Evolutionary conservation across 2,797 vertebrate genomes (phyloP), one percentile per base, ranked within the genome.

Genomic region (Rhinatrema bivittatum): DNA sequence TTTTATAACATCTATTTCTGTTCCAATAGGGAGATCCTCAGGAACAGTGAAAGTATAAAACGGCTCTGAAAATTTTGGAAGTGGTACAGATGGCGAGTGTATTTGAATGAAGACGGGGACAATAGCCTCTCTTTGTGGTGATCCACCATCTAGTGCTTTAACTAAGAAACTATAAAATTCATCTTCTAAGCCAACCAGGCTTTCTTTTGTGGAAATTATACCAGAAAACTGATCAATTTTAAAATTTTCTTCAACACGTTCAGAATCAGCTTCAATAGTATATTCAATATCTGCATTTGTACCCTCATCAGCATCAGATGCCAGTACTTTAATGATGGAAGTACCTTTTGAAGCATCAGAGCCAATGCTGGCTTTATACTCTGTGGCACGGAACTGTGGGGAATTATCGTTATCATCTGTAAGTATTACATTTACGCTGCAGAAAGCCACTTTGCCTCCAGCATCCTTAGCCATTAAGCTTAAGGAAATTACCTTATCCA

Each of bases 381-480:
- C 88, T 3, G 76, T 74, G 36, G 91, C 91, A 56, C 90, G 87
- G 57, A 99, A 99, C n/a, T 94, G 90, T 10, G 96, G 96, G n/a
- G 84, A 73, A 6, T 99, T 99, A 56, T 99, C 96, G 39, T 99
- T 99, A 65, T 90, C 82, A 42, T 99, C 96, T 6, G 94, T 99
- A 33, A 98, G 84, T 64, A 99, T 97, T 14, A 99, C 89, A 53
- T 92, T 99, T 56, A 99, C 62, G 4, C 81, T 79, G 60, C 90
- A 93, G 63, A 98, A 99, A 18, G 90, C 91, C 9, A 97, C 91
- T 76, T 91, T 97, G 16, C 95, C 95, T 7, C 96, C 95, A 0
- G 86, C 78, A 15, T 99, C 96, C 74, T 85, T 93, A 15, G 91
- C 95, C 69, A 93, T 85, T 42, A 99, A 71, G 53, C 87, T 90